Evolutionary conservation across 2,113 vertebrate species (phyloP).

Genomic region (Leptobrachium ailaonicum): DNA sequence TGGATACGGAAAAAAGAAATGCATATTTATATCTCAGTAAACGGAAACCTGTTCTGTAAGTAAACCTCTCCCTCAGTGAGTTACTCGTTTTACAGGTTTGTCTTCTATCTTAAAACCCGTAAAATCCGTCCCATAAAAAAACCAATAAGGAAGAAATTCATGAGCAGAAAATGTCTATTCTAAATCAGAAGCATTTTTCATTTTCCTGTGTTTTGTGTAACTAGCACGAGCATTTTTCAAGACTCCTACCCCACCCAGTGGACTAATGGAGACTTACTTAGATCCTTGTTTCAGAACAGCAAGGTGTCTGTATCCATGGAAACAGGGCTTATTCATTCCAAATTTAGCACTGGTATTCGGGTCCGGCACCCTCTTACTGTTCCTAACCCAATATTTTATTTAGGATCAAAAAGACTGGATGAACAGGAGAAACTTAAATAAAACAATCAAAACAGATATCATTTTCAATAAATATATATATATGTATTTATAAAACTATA

Average conservation of each 20-base stretch:
- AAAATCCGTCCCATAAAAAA: conserved; percentile 46
- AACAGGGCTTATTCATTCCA: conserved; percentile 58
- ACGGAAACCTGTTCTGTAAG: too few relatives aligned
- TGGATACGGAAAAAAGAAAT: conserved; percentile 59
- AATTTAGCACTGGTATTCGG: conserved; percentile 56
- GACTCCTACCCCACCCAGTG: conserved; percentile 92
- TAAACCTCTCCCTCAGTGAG: conserved; percentile 52
- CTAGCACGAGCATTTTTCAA: conserved; percentile 62
- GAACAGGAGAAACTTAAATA: neutral
- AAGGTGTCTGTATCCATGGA: conserved; percentile 55
- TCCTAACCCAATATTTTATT: conserved; percentile 28
- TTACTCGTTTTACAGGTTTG: conserved; percentile 58
- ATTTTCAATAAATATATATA: neutral
- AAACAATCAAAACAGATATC: neutral
- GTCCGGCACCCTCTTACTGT: conserved; percentile 49
- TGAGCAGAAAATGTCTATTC: conserved; percentile 47
- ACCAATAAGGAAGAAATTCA: conserved; percentile 55
- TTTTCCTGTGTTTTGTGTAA: conserved; percentile 25
- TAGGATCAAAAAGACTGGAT: neutral
- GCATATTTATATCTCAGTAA: conserved; percentile 38
- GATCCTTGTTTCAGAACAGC: conserved; percentile 50
- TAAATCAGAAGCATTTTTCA: conserved; percentile 47
- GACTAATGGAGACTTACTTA: conserved; percentile 75
- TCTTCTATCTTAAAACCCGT: conserved; percentile 50
- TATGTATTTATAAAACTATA: too few relatives aligned